Evolutionary conservation across 2,888 invertebrate genomes (phyloP).

Genomic region (Drosophila mercatorum): DNA sequence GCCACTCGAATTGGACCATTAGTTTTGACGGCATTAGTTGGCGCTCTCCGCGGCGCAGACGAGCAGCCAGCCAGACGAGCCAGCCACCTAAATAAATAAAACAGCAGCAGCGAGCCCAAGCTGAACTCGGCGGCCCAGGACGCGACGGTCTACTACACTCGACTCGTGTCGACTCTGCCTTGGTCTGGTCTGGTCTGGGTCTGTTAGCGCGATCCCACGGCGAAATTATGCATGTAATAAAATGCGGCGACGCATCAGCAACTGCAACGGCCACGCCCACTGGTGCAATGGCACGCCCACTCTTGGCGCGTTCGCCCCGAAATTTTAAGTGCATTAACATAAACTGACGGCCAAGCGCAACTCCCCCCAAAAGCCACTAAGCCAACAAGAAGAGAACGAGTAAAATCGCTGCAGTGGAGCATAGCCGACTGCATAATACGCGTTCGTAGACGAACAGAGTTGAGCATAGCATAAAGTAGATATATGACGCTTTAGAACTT

Average conservation of each 20-base stretch:
- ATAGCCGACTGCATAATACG: not conserved
- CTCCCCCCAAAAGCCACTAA: not conserved
- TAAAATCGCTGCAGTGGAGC: not conserved
- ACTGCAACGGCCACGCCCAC: conserved; percentile 47
- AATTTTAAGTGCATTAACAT: conserved; percentile 83
- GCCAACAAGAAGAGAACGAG: not conserved
- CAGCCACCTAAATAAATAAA: conserved; percentile 72
- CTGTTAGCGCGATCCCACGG: conserved; percentile 62
- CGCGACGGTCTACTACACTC: conserved; percentile 3
- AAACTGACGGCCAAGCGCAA: conserved; percentile 61
- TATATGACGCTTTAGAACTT: too few relatives aligned
- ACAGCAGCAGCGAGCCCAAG: conserved; percentile 61
- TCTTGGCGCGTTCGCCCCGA: conserved; percentile 60
- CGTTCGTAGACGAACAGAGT: not conserved
- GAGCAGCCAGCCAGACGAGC: conserved; percentile 38
- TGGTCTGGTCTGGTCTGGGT: conserved; percentile 19
- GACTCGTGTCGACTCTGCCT: not conserved
- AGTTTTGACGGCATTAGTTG: conserved; percentile 83
- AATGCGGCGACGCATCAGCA: conserved; percentile 76
- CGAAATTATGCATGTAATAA: conserved; percentile 84
- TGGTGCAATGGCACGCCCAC: conserved; percentile 54
- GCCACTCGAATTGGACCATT: conserved; percentile 83
- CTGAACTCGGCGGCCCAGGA: conserved; percentile 18
- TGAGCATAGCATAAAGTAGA: not conserved
- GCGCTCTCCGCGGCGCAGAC: conserved; percentile 66